These are phyloP conservation scores for Equus przewalskii DNA, from an alignment of 2,113 vertebrate species.

Conservation along the genomic window DNA sequence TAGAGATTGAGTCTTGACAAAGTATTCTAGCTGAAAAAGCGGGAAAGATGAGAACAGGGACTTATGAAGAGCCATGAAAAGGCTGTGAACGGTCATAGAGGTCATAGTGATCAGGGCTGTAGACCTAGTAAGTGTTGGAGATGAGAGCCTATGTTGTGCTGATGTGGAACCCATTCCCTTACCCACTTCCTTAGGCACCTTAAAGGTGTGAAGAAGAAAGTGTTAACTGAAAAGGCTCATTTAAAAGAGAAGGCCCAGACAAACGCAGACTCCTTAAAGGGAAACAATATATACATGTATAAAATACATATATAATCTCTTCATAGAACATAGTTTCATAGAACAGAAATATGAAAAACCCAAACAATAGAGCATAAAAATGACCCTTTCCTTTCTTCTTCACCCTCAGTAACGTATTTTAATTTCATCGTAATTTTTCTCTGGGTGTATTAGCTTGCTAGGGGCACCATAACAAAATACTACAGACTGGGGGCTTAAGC, in stretches of 20 bases:
- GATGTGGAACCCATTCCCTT: not conserved
- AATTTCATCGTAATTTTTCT: not conserved
- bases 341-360: not conserved
- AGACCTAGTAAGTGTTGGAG: not conserved
- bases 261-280: not conserved
- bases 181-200: not conserved
- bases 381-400: not conserved
- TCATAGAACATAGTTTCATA: not conserved
- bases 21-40: not conserved
- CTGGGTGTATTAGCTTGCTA: not conserved
- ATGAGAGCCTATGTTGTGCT: not conserved
- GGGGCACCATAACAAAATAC: not conserved
- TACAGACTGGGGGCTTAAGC: not conserved
- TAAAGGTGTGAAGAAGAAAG: not conserved
- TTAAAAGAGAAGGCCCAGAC: not conserved
- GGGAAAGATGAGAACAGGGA: not conserved
- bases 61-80: not conserved
- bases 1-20: not conserved
- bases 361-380: not conserved
- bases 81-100: not conserved
- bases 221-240: not conserved
- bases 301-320: no score
- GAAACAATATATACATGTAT: not conserved
- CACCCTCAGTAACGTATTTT: not conserved
- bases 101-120: not conserved